Evolutionary conservation across 2,113 vertebrate species (phyloP).

Genomic region (Meleagris gallopavo): DNA sequence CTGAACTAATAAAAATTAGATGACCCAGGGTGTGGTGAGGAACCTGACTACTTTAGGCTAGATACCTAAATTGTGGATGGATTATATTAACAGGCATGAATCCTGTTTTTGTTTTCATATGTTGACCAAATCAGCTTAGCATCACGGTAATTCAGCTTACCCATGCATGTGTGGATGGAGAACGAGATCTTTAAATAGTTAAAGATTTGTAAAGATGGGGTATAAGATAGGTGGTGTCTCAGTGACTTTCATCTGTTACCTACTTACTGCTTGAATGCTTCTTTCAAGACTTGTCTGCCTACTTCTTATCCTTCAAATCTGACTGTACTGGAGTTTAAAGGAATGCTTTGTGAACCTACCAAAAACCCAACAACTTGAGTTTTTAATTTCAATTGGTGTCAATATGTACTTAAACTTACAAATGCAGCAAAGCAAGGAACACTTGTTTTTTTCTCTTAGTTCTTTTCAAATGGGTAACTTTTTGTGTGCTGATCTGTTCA

Average conservation of each 20-base stretch:
- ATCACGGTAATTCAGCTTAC: not conserved
- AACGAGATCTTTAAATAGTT: not conserved
- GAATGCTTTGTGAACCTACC: not conserved
- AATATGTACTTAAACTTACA: not conserved
- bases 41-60: not conserved
- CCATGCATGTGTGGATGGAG: not conserved
- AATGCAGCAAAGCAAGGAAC: not conserved
- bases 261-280: not conserved
- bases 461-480: not conserved
- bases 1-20: not conserved
- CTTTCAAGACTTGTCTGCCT: not conserved
- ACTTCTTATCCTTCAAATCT: not conserved
- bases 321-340: not conserved
- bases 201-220: not conserved
- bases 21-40: not conserved
- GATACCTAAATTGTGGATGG: not conserved
- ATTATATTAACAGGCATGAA: not conserved
- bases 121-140: not conserved
- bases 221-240: not conserved
- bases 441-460: accelerated
- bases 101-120: not conserved
- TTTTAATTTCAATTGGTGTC: not conserved
- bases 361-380: not conserved
- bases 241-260: not conserved
- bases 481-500: not conserved